phyloP scores from a whole-genome alignment of 2,888 invertebrate genomes.

The Stenotaenia linearis region DNA sequence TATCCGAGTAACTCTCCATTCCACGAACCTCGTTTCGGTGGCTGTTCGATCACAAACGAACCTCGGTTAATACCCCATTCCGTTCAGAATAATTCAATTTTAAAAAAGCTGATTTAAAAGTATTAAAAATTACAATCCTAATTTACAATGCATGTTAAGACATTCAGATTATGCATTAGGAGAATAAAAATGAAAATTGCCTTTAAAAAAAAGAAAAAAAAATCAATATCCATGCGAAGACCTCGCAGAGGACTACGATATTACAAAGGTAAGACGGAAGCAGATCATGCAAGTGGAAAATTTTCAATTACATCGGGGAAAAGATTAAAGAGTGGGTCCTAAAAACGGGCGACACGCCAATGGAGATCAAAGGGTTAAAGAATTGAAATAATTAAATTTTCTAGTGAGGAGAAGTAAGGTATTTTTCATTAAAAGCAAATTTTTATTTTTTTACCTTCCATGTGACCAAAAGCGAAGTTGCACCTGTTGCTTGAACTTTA shows the following conservation, averaged over 20 bases:
- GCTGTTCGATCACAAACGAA: conserved; percentile 50
- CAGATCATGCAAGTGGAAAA: background rate
- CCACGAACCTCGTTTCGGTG: conserved; percentile 81
- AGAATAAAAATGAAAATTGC: background rate
- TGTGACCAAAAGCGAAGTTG: conserved; percentile 63
- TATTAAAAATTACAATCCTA: background rate
- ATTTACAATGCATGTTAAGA: background rate
- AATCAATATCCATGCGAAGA: background rate
- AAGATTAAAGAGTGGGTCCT: background rate
- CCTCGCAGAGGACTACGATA: background rate
- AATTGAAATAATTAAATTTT: background rate
- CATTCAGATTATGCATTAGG: background rate
- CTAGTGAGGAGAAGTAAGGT: background rate
- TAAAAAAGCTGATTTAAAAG: background rate
- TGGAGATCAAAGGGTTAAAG: background rate
- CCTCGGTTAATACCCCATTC: background rate
- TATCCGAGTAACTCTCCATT: conserved; percentile 87
- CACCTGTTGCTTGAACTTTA: conserved; percentile 63
- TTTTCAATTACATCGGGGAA: background rate
- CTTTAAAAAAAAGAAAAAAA: background rate
- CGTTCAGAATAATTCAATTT: conserved; percentile 6
- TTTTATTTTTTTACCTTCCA: conserved; percentile 58
- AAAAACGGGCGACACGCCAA: background rate
- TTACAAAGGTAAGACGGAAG: background rate
- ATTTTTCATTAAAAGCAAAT: background rate